Evolutionary conservation across 2,888 invertebrate genomes (phyloP).

Genomic region (Theretra japonica): DNA sequence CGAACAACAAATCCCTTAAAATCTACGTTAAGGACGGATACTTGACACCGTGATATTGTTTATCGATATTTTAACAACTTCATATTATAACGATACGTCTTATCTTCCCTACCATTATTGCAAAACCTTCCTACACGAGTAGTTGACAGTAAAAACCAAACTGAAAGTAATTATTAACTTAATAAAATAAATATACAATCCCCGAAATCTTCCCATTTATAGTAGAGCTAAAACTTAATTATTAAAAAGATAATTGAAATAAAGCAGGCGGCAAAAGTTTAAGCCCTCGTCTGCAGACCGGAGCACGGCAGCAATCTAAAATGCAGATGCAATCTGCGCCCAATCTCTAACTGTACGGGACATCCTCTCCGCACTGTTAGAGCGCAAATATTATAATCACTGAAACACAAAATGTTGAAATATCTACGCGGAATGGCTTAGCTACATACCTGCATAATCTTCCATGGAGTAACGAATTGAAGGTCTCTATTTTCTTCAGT

Average conservation of each 20-base stretch:
- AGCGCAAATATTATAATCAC: constrained; percentile 12
- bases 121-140: no score
- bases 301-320: constrained; percentile 55
- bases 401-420: neutral
- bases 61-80: neutral
- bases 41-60: neutral
- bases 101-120: neutral
- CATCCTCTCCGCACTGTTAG: constrained; percentile 8
- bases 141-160: no score
- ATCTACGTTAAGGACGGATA: neutral
- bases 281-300: constrained; percentile 42
- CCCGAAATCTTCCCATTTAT: neutral
- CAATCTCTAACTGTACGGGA: constrained; percentile 39
- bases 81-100: neutral
- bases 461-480: no score
- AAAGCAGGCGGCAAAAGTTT: constrained; percentile 42
- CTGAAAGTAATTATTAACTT: no score
- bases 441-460: no score
- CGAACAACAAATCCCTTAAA: neutral
- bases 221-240: constrained; percentile 33
- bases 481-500: no score
- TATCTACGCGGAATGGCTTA: neutral
- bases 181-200: no score
- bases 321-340: constrained; percentile 55
- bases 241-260: constrained; percentile 47